Evolutionary conservation across 2,113 vertebrate species (phyloP).

Genomic region (Lonchura striata): DNA sequence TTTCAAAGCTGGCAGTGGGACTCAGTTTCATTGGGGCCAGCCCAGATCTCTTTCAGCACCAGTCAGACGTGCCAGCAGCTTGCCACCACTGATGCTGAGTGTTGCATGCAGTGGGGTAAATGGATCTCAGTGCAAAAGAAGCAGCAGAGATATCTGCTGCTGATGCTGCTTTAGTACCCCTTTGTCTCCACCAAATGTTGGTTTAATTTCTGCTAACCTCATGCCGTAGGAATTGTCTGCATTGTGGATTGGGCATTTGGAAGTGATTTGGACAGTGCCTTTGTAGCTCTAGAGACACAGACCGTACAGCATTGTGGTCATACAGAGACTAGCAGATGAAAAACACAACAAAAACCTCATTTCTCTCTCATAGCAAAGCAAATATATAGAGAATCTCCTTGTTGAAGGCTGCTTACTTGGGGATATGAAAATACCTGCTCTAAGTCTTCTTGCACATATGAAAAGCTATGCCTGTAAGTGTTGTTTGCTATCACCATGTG

Average conservation of each 20-base stretch:
- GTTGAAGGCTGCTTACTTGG: background rate
- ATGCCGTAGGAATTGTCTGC: background rate
- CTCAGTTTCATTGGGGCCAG: background rate
- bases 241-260: background rate
- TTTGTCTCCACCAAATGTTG: conserved; percentile 13
- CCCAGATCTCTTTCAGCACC: background rate
- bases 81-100: background rate
- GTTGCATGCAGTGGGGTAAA: background rate
- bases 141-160: background rate
- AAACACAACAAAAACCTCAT: background rate
- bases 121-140: background rate
- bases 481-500: background rate
- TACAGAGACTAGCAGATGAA: background rate
- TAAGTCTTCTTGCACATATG: background rate
- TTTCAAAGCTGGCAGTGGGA: background rate
- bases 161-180: background rate
- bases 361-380: background rate
- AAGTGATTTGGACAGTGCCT: conserved; percentile 11
- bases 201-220: background rate
- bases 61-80: background rate
- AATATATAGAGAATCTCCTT: background rate
- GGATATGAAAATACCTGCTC: background rate
- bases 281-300: background rate
- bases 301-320: background rate
- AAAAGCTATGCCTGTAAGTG: background rate